phyloP scores from a whole-genome alignment of 2,797 vertebrate genomes.

The Microchirus variegatus region DNA sequence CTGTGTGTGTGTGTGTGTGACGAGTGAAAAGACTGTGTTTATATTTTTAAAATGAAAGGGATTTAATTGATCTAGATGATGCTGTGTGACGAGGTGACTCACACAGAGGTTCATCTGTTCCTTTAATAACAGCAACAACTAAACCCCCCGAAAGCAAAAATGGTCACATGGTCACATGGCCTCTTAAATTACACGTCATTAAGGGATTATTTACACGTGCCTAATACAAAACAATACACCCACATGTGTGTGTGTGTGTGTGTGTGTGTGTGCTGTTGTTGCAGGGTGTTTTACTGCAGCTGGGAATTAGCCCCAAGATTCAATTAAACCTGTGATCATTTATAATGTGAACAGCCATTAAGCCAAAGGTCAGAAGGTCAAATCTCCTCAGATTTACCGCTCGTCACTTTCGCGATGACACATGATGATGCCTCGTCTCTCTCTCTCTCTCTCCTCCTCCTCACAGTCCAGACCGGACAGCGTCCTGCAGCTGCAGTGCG shows the following conservation, averaged over 20 bases:
- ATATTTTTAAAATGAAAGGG: neutral
- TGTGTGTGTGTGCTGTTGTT: no score
- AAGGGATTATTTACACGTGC: constrained; percentile 12
- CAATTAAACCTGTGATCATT: constrained; percentile 62
- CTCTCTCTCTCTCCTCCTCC: no score
- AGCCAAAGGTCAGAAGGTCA: constrained; percentile 59
- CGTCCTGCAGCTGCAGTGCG: constrained; percentile 57
- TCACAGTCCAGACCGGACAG: constrained; percentile 68
- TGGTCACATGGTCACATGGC: constrained; percentile 18
- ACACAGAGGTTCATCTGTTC: constrained; percentile 51
- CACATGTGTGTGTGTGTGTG: neutral
- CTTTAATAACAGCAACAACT: constrained; percentile 21
- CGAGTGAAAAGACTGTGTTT: constrained; percentile 1
- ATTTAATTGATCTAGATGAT: neutral
- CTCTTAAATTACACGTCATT: constrained; percentile 39
- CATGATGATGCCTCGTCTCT: no score
- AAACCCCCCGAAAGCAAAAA: constrained; percentile 26
- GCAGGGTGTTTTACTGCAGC: constrained; percentile 29
- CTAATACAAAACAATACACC: constrained; percentile 9
- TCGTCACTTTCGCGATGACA: constrained; percentile 47
- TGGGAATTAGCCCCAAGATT: constrained; percentile 52
- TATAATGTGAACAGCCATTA: constrained; percentile 68
- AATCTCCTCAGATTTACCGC: constrained; percentile 48
- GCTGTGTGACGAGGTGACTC: constrained; percentile 39
- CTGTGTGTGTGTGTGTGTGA: neutral